Evolutionary conservation across 2,888 invertebrate species (phyloP).

Genomic region (Paralinhomoeus sp.): DNA sequence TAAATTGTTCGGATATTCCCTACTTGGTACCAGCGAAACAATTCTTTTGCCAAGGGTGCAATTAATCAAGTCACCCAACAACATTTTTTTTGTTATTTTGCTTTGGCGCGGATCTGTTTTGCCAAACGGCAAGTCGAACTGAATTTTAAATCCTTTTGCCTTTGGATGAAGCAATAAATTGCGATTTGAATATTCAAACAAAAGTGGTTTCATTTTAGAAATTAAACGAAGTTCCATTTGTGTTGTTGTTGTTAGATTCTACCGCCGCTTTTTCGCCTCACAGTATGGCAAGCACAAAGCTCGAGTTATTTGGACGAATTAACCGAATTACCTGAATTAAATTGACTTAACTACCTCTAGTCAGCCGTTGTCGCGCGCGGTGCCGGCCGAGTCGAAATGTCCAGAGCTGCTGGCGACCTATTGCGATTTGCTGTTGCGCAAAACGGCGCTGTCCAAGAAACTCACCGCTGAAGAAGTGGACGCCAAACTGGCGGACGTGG

Average conservation of each 20-base stretch:
- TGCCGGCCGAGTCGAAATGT: slow-evolving; percentile 60
- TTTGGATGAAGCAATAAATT: background rate
- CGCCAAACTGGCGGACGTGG: slow-evolving; percentile 65
- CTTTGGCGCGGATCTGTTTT: background rate
- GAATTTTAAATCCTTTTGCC: background rate
- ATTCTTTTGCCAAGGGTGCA: no score
- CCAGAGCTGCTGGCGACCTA: slow-evolving; percentile 95
- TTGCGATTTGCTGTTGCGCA: slow-evolving; percentile 92
- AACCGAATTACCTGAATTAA: background rate
- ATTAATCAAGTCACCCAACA: no score
- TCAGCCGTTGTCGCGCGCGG: background rate
- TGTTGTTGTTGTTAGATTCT: no score
- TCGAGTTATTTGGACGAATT: no score
- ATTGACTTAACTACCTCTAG: background rate
- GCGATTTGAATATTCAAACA: no score
- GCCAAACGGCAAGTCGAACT: no score
- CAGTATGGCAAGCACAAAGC: no score
- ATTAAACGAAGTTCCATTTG: no score
- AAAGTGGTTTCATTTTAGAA: no score
- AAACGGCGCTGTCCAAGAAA: slow-evolving; percentile 81
- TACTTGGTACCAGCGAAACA: no score
- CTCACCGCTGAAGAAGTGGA: slow-evolving; percentile 92
- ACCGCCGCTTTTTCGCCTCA: no score
- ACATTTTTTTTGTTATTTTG: background rate
- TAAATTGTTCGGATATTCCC: no score